phyloP scores from a whole-genome alignment of 2,888 invertebrate species.

The Euzetes globulus region DNA sequence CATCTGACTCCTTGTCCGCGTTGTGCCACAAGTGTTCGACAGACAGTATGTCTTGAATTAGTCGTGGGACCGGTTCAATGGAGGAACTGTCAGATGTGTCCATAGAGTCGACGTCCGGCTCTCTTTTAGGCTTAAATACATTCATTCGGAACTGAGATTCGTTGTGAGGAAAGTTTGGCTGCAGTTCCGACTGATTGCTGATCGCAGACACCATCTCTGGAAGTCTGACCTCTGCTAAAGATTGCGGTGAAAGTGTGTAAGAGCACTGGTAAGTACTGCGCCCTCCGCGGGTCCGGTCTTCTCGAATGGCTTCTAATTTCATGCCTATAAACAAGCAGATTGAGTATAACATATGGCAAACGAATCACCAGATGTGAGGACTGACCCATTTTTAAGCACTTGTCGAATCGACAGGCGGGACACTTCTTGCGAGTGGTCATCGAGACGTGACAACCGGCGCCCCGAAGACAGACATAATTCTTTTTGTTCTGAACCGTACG shows the following conservation, averaged over 20 bases:
- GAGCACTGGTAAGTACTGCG: conserved; percentile 93
- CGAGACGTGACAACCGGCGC: conserved; percentile 83
- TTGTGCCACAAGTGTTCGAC: conserved; percentile 93
- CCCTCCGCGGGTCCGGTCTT: conserved; percentile 89
- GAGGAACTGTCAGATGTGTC: conserved; percentile 37
- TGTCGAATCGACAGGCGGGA: conserved; percentile 91
- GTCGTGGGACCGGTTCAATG: conserved; percentile 38
- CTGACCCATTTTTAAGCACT: conserved; percentile 78
- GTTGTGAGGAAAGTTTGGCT: not conserved
- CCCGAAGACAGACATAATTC: conserved; percentile 85
- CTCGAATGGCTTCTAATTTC: conserved; percentile 93
- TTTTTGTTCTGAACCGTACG: conserved; percentile 96
- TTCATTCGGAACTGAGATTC: conserved; percentile 17
- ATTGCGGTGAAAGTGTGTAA: conserved; percentile 66
- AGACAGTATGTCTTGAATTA: conserved; percentile 74
- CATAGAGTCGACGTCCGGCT: conserved; percentile 14
- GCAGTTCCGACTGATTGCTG: not conserved
- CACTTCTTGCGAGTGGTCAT: conserved; percentile 92
- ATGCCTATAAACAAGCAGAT: conserved; percentile 51
- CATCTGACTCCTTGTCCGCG: conserved; percentile 56
- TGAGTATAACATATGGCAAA: not conserved
- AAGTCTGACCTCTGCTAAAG: not conserved
- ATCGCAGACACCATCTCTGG: not conserved
- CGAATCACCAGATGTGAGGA: not conserved
- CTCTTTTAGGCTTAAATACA: conserved; percentile 35